A percentile compares a stretch with the other conserved stretches of the same genome.
Conservation (phyloP, 2,888 invertebrate genomes). For the Temnothorax rugatulus region DNA sequence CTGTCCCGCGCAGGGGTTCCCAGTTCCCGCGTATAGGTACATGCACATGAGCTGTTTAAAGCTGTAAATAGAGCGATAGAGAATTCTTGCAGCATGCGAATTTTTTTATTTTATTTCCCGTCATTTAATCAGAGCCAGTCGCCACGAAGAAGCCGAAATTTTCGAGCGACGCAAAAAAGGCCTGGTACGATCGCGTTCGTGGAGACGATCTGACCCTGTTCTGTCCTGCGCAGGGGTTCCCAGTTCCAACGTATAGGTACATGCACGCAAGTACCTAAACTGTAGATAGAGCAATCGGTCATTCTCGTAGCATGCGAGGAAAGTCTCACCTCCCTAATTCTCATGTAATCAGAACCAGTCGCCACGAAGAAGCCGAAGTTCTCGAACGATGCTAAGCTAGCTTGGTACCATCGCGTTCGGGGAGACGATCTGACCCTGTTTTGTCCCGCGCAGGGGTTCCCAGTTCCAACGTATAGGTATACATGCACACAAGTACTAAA, state of each 20-base stretch:
- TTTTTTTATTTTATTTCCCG: slow-evolving; percentile 41
- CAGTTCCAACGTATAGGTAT: slow-evolving; percentile 89
- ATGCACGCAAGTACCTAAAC: slow-evolving; percentile 25
- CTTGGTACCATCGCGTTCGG: slow-evolving; percentile 89
- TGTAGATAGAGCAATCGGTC: slow-evolving; percentile 3
- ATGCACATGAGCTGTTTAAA: slow-evolving; percentile 38
- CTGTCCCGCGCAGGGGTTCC: slow-evolving; percentile 91
- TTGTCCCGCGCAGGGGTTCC: slow-evolving; percentile 91
- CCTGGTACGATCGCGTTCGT: slow-evolving; percentile 89
- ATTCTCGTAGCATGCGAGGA: background rate
- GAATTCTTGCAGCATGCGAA: slow-evolving; percentile 29
- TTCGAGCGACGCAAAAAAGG: slow-evolving; percentile 90
- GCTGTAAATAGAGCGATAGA: slow-evolving; percentile 12
- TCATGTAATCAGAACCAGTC: slow-evolving; percentile 67
- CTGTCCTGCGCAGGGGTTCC: slow-evolving; percentile 91
- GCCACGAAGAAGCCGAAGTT: slow-evolving; percentile 88
- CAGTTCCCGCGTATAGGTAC: slow-evolving; percentile 89
- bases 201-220: slow-evolving; percentile 90
- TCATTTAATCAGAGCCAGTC: slow-evolving; percentile 69
- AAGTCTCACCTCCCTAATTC: background rate
- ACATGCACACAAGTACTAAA: slow-evolving; percentile 64
- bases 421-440: slow-evolving; percentile 90
- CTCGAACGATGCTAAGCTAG: slow-evolving; percentile 90
- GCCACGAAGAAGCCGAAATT: slow-evolving; percentile 88
- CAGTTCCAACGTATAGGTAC: slow-evolving; percentile 89